These are phyloP conservation scores for Patella caerulea DNA, from an alignment of 2,888 invertebrate genomes.

Conservation along the genomic window DNA sequence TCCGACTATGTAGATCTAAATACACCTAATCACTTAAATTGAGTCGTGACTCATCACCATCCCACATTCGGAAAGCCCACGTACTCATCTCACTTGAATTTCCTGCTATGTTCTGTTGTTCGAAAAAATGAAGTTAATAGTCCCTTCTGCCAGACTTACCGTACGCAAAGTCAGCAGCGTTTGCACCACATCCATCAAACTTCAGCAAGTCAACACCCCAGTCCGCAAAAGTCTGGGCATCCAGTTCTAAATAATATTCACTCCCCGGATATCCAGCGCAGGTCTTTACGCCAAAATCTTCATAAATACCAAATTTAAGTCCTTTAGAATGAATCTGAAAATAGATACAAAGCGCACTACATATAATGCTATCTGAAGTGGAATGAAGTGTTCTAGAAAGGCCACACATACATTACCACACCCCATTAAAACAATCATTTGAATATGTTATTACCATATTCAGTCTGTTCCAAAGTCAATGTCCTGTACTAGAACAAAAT, in stretches of 20 bases:
- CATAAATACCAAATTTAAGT: conserved; percentile 96
- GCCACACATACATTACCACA: no score
- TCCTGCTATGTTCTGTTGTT: neutral
- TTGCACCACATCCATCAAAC: conserved; percentile 95
- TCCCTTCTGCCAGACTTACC: neutral
- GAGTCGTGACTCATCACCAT: no score
- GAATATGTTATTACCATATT: no score
- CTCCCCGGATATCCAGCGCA: conserved; percentile 97
- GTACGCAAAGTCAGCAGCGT: conserved; percentile 75
- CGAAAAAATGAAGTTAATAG: neutral
- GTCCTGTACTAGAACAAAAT: no score
- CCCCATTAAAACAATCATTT: no score
- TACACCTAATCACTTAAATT: no score
- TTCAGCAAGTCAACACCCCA: conserved; percentile 97
- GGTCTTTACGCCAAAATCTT: conserved; percentile 96
- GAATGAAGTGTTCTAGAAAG: no score
- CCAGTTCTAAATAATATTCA: conserved; percentile 85
- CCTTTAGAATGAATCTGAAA: conserved; percentile 73
- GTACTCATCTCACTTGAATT: neutral
- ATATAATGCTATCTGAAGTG: neutral
- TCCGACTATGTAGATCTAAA: no score
- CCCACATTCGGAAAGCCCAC: no score
- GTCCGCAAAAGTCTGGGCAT: conserved; percentile 91
- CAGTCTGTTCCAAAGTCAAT: no score
- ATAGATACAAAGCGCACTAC: neutral